phyloP scores from a whole-genome alignment of 2,797 vertebrate genomes.

The Triplophysa yarkandensis region DNA sequence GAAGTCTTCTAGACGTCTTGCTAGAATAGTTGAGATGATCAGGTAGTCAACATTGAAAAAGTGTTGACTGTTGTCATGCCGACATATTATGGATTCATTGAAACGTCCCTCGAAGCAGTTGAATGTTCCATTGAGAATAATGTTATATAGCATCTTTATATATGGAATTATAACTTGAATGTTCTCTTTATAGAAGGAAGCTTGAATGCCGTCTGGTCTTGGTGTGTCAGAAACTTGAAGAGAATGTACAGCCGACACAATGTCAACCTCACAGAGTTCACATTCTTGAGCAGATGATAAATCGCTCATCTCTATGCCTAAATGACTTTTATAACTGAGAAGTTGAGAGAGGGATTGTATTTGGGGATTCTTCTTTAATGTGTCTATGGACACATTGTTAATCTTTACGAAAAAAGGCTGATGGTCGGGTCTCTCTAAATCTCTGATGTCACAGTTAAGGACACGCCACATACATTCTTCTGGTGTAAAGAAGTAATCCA shows the following conservation, averaged over 20 bases:
- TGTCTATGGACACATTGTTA: not conserved
- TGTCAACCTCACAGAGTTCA: constrained; percentile 1
- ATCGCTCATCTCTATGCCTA: not conserved
- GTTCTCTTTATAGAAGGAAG: constrained; percentile 2
- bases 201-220: constrained; percentile 24
- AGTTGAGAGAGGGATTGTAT: not conserved
- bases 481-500: constrained; percentile 31
- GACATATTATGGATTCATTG: not conserved
- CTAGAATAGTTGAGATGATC: constrained; percentile 21
- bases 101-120: constrained; percentile 3
- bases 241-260: constrained; percentile 15
- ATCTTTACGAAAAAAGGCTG: not conserved
- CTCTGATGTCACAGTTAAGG: not conserved
- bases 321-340: not conserved
- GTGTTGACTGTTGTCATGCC: not conserved
- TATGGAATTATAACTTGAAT: constrained; percentile 10
- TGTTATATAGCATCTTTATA: constrained; percentile 5
- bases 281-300: not conserved
- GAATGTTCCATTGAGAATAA: not conserved
- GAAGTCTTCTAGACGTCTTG: not conserved
- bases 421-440: not conserved
- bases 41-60: constrained; percentile 26
- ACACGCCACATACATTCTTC: constrained; percentile 38
- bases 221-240: constrained; percentile 39
- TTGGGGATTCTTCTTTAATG: not conserved